Conservation (phyloP, 2,113 vertebrate genomes). For the Actinemys pallida region DNA sequence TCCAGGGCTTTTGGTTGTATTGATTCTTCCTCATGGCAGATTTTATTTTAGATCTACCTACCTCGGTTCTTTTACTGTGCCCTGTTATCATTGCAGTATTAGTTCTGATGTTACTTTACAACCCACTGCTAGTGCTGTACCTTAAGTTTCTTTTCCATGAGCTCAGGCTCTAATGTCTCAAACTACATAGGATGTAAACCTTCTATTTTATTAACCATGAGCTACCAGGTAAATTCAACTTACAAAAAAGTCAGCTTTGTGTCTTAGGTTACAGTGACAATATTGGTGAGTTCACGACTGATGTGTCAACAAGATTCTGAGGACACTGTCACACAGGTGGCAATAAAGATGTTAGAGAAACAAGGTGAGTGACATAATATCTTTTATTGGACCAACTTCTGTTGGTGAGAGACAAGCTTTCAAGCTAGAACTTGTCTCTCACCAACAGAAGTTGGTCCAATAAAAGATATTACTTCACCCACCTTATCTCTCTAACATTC, state of each 20-base stretch:
- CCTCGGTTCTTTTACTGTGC: not conserved
- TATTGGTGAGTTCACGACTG: not conserved
- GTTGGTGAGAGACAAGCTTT: not conserved
- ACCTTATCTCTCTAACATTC: not conserved
- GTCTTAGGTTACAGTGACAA: not conserved
- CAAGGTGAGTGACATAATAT: not conserved
- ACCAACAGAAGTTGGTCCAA: not conserved
- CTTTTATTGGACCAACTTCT: not conserved
- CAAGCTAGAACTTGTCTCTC: no score
- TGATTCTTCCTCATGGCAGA: not conserved
- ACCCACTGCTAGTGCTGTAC: not conserved
- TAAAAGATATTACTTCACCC: no score
- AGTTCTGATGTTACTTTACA: conserved; percentile 17
- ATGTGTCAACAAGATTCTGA: not conserved
- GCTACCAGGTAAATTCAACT: not conserved
- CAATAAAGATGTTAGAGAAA: not conserved
- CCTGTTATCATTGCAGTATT: conserved; percentile 6
- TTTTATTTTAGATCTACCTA: not conserved
- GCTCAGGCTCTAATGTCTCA: not conserved
- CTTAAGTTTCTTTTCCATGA: conserved; percentile 13
- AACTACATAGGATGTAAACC: not conserved
- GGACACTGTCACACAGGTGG: not conserved
- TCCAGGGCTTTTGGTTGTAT: not conserved
- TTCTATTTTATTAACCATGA: not conserved
- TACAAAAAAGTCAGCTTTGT: not conserved